Base-by-base conservation (phyloP, 2,888 invertebrate species). In the Acrobasis repandana region DNA sequence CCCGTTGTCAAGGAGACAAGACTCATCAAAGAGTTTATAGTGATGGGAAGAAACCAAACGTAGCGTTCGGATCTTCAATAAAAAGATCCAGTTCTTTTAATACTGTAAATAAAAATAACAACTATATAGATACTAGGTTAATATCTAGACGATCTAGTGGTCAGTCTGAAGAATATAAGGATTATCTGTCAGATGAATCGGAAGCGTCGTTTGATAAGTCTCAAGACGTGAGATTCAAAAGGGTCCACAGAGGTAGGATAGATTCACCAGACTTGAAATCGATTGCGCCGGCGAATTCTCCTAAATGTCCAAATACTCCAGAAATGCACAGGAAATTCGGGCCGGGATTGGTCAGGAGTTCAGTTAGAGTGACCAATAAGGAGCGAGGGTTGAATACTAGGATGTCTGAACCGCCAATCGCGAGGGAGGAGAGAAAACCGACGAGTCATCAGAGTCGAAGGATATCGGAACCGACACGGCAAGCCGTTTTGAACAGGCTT, bases 171-270 rank as follows among this genome's bases (percentile, higher is more conserved):
- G 85, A 86, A 49, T 86, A 85, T 58, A 86, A 85, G 63, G 76
- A 81, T 58, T 80, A 82, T 63, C 60, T 77, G 50, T 91, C 93
- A 0, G 92, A 93, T 58, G 92, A 92, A 61, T 92, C 92, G 0
- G 93, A 93, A 59, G 88, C 80, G 1, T 86, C 82, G 46, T 86
- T 82, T 34, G 84, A 86, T 33, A 87, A 89, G 63, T 83, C 84
- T 0, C 85, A 88, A 63, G 76, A 94, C 93, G 63, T 77, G 11
- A 77, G 87, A 50, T 95, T 95, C 71, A 97, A 97, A 80, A 93
- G 96, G 67, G 95, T 96, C 64, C 95, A 77, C 88, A 96, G 87
- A 89, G 96, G 71, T 71, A 95, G 83, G 93, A 94, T 95, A 46
- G 95, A 94, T 67, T 88, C 90, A 8, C 90, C 90, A 1, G 91